Evolutionary conservation across 2,888 invertebrate species (phyloP).

Genomic region (Mayetiola destructor): DNA sequence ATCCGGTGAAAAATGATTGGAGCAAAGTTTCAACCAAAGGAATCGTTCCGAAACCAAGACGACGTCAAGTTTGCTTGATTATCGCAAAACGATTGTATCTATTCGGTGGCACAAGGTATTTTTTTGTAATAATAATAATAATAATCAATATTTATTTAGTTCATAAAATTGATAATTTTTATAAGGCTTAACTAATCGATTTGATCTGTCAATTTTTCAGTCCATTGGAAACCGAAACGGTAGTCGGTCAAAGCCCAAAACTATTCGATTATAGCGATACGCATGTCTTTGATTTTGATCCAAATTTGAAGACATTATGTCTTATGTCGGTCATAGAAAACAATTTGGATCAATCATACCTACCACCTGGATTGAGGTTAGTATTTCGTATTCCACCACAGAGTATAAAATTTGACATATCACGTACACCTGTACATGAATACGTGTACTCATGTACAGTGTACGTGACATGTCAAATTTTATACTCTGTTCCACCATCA

Average conservation of each 20-base stretch:
- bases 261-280: conserved; percentile 72
- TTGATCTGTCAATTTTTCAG: conserved; percentile 9
- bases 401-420: too few species aligned
- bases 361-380: conserved; percentile 53
- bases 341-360: conserved; percentile 44
- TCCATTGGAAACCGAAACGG: conserved; percentile 15
- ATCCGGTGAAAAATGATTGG: conserved; percentile 47
- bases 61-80: conserved; percentile 69
- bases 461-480: too few species aligned
- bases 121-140: not conserved
- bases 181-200: not conserved
- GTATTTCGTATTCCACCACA: too few species aligned
- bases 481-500: too few species aligned
- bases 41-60: conserved; percentile 45
- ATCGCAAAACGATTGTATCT: conserved; percentile 59
- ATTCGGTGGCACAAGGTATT: conserved; percentile 81
- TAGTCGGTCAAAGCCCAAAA: not conserved
- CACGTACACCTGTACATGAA: too few species aligned
- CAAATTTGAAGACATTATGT: conserved; percentile 57
- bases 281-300: conserved; percentile 64
- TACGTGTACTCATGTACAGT: too few species aligned
- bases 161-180: conserved; percentile 14
- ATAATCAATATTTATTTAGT: not conserved
- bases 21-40: conserved; percentile 44
- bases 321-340: conserved; percentile 50